A percentile compares a stretch with the other conserved stretches of the same genome.
phyloP scores from a whole-genome alignment of 2,113 vertebrate genomes.

The Pardalotus punctatus region DNA sequence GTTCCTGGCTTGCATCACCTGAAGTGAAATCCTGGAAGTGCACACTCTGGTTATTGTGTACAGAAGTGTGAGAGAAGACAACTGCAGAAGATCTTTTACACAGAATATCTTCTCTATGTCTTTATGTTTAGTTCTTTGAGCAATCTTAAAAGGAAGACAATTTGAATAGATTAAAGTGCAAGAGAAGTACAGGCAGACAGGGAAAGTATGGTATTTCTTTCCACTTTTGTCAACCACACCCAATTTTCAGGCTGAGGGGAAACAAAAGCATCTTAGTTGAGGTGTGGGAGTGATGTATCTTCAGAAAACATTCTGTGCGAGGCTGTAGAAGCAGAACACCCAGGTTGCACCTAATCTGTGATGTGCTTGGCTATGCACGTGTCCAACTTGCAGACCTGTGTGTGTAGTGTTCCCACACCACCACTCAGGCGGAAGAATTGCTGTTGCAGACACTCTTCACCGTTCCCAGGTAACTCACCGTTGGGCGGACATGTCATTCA shows the following conservation, averaged over 20 bases:
- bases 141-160: background rate
- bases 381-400: background rate
- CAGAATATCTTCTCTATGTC: background rate
- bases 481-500: background rate
- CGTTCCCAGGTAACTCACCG: background rate
- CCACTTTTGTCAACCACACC: background rate
- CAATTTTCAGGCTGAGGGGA: background rate
- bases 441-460: background rate
- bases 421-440: background rate
- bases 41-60: background rate
- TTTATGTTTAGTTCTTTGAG: background rate
- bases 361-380: background rate
- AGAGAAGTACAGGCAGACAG: background rate
- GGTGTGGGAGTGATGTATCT: background rate
- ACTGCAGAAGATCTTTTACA: background rate
- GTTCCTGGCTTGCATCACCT: background rate
- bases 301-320: background rate
- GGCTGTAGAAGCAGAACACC: background rate
- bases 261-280: background rate
- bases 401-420: accelerated
- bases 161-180: background rate
- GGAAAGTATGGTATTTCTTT: background rate
- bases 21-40: background rate
- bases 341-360: background rate
- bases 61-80: background rate